Conservation (phyloP, 2,888 invertebrate species). For the Bimastos eiseni region DNA sequence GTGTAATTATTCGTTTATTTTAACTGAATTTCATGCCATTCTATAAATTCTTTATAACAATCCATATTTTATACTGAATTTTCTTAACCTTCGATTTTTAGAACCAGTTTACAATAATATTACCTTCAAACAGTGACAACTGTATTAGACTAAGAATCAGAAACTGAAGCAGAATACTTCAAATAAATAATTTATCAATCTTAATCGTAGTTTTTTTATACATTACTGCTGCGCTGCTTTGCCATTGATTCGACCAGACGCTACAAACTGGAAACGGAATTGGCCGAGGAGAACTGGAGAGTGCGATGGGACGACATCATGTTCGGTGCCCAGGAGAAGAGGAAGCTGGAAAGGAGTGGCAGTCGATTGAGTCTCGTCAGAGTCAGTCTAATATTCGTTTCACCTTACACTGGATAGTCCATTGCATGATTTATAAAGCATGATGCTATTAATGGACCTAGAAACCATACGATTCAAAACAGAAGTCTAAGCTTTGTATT, state of each 20-base stretch:
- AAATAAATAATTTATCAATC: background rate
- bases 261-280: constrained; percentile 68
- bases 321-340: constrained; percentile 66
- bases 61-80: no score
- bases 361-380: constrained; percentile 50
- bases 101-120: no score
- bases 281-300: constrained; percentile 95
- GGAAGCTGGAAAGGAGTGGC: constrained; percentile 53
- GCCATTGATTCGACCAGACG: constrained; percentile 23
- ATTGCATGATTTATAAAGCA: background rate
- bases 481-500: background rate
- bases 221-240: background rate
- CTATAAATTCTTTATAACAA: no score
- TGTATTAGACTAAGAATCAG: background rate
- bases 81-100: no score
- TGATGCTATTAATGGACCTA: background rate
- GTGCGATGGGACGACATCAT: constrained; percentile 79
- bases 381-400: background rate
- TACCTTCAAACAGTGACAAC: no score
- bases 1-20: no score
- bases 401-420: background rate
- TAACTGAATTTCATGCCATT: no score
- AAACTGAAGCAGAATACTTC: background rate
- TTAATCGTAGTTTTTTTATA: background rate
- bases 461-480: background rate